Percentiles rank a stretch among this genome's conserved stretches.
Conservation (phyloP, 2,113 vertebrate species). For the Excalfactoria chinensis region DNA sequence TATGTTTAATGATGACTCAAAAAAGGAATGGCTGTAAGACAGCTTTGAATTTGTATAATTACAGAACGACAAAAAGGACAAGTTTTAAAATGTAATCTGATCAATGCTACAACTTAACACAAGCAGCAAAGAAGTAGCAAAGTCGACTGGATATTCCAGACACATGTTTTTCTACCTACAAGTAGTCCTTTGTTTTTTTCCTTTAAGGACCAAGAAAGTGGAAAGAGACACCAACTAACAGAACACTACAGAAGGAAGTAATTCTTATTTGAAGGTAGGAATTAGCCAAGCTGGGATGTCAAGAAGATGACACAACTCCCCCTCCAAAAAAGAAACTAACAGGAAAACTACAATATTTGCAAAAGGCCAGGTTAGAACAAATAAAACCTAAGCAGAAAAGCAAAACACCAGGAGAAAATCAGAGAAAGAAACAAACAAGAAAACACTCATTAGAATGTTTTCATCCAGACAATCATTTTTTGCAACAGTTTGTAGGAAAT, state of each 20-base stretch:
- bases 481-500: neutral
- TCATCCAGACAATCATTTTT: neutral
- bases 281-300: neutral
- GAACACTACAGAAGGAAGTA: neutral
- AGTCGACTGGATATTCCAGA: neutral
- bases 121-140: neutral
- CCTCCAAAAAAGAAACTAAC: constrained; percentile 21
- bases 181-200: neutral
- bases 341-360: constrained; percentile 76
- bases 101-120: neutral
- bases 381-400: constrained; percentile 32
- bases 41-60: neutral
- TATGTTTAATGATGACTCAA: neutral
- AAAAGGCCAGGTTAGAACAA: constrained; percentile 77
- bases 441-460: neutral
- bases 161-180: neutral
- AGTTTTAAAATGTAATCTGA: neutral
- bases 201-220: neutral
- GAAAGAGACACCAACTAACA: neutral
- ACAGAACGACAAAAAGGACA: neutral
- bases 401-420: constrained; percentile 66
- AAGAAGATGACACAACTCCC: neutral
- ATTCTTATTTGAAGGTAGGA: neutral
- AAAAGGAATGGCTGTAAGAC: neutral
- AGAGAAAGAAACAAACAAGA: neutral